Evolutionary conservation across 2,797 vertebrate genomes (phyloP), one percentile per base, ranked within the genome.

Genomic region (Microctenopoma stevenorrisi): DNA sequence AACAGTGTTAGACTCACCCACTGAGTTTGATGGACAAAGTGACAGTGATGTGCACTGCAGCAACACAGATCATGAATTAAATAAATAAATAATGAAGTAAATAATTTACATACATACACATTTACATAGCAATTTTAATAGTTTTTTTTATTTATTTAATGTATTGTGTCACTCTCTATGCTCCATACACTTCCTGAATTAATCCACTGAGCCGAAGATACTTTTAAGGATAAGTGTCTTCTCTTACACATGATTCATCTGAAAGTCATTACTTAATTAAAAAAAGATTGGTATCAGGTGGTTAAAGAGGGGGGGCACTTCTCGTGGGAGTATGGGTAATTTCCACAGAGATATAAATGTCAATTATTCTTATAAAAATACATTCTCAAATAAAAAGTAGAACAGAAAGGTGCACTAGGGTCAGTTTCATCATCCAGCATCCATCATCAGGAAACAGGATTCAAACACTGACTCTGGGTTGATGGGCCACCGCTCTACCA

Each of bases 241-340:
- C 78, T 68, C 78, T 89, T 76, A 78, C 59, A 76, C 86, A 68
- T 76, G 84, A 91, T 90, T 88, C 79, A 91, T 91, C 88, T 88
- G 81, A 88, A 90, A 92, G 86, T 83, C 86, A 89, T 92, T 86
- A 88, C 81, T 92, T 93, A 88, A 92, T 92, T 91, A 89, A 92
- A 84, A 46, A 85, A 83, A 86, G 71, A 91, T 88, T 83, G 77
- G 77, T 86, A 88, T 90, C 81, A 53, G 66, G 85, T 84, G 76
- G 81, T 84, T 86, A 86, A 81, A 64, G 64, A 72, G 75, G 64
- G 64, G 68, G 67, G 63, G 1, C 40, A 43, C 43, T 30, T 82
- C 80, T 85, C 78, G 67, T n/a, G 35, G 48, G 80, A 83, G 73
- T 57, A 82, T 86, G 70, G 78, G 69, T 89, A 59, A 88, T 90